A percentile compares a stretch with the other conserved stretches of the same genome.
These are phyloP conservation scores for Eurytoma adleriae DNA, from an alignment of 2,888 invertebrate species.

Conservation along the genomic window DNA sequence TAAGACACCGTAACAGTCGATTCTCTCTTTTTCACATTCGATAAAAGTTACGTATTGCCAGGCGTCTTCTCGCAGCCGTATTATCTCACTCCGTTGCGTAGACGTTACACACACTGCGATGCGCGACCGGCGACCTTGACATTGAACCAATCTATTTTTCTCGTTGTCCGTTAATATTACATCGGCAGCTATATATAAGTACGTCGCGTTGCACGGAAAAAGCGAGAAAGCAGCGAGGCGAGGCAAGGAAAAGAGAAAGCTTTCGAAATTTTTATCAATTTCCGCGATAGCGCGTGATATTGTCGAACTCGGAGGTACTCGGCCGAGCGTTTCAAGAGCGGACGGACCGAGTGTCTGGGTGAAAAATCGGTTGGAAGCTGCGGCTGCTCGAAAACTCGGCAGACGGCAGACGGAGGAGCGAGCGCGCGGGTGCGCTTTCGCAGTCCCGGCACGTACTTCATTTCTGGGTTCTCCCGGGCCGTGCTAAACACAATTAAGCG, in stretches of 20 bases:
- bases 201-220: not conserved
- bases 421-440: not conserved
- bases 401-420: not conserved
- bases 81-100: not conserved
- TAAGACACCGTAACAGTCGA: not conserved
- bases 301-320: not conserved
- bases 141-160: not conserved
- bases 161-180: not conserved
- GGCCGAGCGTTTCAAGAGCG: not conserved
- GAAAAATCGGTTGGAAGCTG: not conserved
- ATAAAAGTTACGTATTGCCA: conserved; percentile 1
- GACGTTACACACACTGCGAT: not conserved
- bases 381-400: no score
- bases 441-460: conserved; percentile 60
- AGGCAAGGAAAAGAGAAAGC: not conserved
- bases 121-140: not conserved
- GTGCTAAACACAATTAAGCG: conserved; percentile 59
- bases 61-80: not conserved
- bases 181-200: not conserved
- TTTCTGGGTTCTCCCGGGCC: conserved; percentile 54
- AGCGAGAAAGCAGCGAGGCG: not conserved
- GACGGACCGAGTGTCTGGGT: not conserved
- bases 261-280: not conserved
- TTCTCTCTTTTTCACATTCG: not conserved
- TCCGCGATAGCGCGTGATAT: not conserved